A percentile compares a stretch with the other conserved stretches of the same genome.
These are phyloP conservation scores for Sebastes schlegelii DNA, from an alignment of 2,113 vertebrate species.

Conservation along the genomic window DNA sequence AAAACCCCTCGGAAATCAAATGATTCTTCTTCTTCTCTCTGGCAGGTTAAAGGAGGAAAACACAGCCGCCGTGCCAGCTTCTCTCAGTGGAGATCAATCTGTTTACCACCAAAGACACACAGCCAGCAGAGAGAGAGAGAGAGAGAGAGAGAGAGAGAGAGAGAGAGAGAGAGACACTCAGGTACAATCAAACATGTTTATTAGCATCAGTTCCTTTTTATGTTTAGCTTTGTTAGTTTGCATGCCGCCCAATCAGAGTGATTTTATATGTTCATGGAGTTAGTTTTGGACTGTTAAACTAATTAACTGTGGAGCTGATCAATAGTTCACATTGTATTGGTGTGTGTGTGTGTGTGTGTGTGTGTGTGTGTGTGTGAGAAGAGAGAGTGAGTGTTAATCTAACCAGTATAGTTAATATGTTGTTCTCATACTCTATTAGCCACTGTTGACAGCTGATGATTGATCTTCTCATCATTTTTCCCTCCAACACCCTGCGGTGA, in stretches of 20 bases:
- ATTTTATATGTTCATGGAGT: background rate
- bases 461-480: constrained; percentile 80
- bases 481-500: constrained; percentile 71
- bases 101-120: constrained; percentile 25
- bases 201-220: background rate
- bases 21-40: constrained; percentile 7
- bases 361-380: constrained; percentile 20
- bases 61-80: constrained; percentile 21
- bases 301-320: constrained; percentile 54
- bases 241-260: fast-evolving
- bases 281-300: constrained; percentile 24
- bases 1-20: background rate
- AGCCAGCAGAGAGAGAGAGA: background rate
- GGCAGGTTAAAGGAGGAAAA: constrained; percentile 55
- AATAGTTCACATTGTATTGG: constrained; percentile 33
- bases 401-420: constrained; percentile 77
- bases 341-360: constrained; percentile 21
- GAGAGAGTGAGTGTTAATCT: constrained; percentile 64
- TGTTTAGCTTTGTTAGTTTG: background rate
- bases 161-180: background rate
- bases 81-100: constrained; percentile 43
- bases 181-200: background rate
- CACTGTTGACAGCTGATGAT: constrained; percentile 78
- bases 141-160: too few relatives aligned
- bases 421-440: constrained; percentile 81